Percentiles rank a stretch among this genome's conserved stretches.
Evolutionary conservation across 2,888 invertebrate species (phyloP).

Genomic region (Ormyrus rosae): DNA sequence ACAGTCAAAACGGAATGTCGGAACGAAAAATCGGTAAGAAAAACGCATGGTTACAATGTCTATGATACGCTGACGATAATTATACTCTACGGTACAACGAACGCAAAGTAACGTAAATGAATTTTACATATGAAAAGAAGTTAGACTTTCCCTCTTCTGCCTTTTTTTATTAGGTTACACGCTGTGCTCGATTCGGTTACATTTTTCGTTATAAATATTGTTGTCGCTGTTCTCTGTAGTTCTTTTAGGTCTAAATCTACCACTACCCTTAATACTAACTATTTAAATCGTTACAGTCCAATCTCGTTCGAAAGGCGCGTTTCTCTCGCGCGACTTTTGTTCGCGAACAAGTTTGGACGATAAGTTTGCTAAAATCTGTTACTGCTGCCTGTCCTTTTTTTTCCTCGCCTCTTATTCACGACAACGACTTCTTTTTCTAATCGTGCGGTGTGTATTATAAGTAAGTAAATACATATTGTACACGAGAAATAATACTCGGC

Average conservation of each 20-base stretch:
- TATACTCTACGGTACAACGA: conserved; percentile 19
- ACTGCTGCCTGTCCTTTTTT: conserved; percentile 17
- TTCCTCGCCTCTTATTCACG: conserved; percentile 35
- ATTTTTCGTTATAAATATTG: conserved; percentile 54
- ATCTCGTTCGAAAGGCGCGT: conserved; percentile 25
- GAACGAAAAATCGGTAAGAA: conserved; percentile 20
- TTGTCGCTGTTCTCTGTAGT: conserved; percentile 44
- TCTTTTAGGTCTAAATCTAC: conserved; percentile 45
- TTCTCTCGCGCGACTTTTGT: background rate
- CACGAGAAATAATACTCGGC: conserved; percentile 55
- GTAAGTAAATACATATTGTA: conserved; percentile 55
- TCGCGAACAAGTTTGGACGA: conserved; percentile 32
- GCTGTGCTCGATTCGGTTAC: conserved; percentile 47
- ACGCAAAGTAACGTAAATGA: background rate
- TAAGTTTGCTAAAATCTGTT: conserved; percentile 38
- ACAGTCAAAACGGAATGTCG: conserved; percentile 52
- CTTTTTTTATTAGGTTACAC: conserved; percentile 44
- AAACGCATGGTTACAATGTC: conserved; percentile 9
- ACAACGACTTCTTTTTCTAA: conserved; percentile 42
- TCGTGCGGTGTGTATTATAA: conserved; percentile 45
- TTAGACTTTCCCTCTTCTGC: conserved; percentile 14
- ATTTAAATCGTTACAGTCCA: conserved; percentile 24
- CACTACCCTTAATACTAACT: conserved; percentile 53
- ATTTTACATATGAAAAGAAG: background rate
- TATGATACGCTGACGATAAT: conserved; percentile 7